A percentile compares a stretch with the other conserved stretches of the same genome.
phyloP scores from a whole-genome alignment of 2,888 invertebrate genomes.

The Aromia moschata region DNA sequence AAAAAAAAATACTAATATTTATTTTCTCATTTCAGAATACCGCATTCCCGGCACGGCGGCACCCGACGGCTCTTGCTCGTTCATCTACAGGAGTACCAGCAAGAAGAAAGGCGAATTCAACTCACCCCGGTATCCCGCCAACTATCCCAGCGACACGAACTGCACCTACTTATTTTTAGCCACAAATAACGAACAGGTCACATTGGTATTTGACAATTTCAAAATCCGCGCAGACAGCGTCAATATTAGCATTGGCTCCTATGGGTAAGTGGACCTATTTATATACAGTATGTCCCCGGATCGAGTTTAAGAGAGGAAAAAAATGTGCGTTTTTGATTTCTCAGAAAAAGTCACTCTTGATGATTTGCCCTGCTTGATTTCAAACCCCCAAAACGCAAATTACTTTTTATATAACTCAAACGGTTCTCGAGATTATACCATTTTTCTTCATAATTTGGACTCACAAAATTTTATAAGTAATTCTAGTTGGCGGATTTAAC shows the following conservation, averaged over 20 bases:
- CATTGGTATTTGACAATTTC: slow-evolving; percentile 90
- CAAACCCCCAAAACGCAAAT: no score
- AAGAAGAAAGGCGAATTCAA: slow-evolving; percentile 92
- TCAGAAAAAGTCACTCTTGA: no score
- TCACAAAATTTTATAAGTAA: no score
- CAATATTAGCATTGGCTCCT: slow-evolving; percentile 79
- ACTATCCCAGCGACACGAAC: slow-evolving; percentile 94
- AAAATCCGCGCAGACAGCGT: slow-evolving; percentile 85
- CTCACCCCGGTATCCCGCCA: slow-evolving; percentile 95
- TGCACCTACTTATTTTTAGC: slow-evolving; percentile 93
- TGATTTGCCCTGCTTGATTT: no score
- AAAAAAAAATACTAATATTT: no score
- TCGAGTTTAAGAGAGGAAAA: no score
- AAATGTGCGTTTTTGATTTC: no score
- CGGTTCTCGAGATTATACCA: no score
- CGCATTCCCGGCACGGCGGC: slow-evolving; percentile 94
- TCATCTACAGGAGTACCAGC: slow-evolving; percentile 88
- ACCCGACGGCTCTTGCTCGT: slow-evolving; percentile 90
- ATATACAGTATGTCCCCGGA: no score
- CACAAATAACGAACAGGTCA: slow-evolving; percentile 88
- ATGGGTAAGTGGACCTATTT: slow-evolving; percentile 77
- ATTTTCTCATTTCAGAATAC: slow-evolving; percentile 63
- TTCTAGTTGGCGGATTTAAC: no score
- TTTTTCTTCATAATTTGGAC: no score
- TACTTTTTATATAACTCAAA: no score